A percentile compares a stretch with the other conserved stretches of the same genome.
Conservation (phyloP, 2,797 vertebrate genomes). For the Poeciliopsis presidionis region DNA sequence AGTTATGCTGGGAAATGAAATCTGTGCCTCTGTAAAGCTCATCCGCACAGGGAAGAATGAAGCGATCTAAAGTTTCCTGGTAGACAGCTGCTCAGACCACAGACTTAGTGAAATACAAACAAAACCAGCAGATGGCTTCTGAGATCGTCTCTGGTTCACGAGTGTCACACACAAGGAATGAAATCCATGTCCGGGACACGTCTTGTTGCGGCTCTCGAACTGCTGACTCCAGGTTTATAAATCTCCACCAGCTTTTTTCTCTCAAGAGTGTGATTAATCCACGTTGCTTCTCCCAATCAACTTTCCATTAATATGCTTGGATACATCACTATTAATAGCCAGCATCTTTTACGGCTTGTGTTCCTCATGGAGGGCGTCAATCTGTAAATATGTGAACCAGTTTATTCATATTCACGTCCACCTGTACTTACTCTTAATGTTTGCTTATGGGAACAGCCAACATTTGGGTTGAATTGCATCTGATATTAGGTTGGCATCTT, state of each 20-base stretch:
- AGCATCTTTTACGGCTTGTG: neutral
- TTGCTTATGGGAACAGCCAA: neutral
- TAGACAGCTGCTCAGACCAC: neutral
- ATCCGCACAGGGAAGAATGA: neutral
- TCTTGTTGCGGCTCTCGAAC: neutral
- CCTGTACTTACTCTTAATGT: neutral
- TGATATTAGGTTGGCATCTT: neutral
- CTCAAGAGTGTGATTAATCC: neutral
- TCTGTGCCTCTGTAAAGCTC: neutral
- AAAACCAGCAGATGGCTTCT: neutral
- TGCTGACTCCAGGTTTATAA: neutral
- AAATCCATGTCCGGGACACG: neutral
- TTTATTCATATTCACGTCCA: neutral
- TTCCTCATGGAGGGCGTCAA: neutral
- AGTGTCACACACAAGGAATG: neutral
- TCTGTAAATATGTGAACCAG: neutral
- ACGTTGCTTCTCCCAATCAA: neutral
- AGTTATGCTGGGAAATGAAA: neutral
- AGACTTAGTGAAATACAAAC: neutral
- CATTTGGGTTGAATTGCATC: neutral
- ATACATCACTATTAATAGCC: neutral
- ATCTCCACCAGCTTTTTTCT: neutral
- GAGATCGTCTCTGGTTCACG: neutral
- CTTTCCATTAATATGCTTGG: neutral
- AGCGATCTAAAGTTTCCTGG: neutral